Conservation (phyloP, 2,113 vertebrate genomes). For the Calcarius ornatus region DNA sequence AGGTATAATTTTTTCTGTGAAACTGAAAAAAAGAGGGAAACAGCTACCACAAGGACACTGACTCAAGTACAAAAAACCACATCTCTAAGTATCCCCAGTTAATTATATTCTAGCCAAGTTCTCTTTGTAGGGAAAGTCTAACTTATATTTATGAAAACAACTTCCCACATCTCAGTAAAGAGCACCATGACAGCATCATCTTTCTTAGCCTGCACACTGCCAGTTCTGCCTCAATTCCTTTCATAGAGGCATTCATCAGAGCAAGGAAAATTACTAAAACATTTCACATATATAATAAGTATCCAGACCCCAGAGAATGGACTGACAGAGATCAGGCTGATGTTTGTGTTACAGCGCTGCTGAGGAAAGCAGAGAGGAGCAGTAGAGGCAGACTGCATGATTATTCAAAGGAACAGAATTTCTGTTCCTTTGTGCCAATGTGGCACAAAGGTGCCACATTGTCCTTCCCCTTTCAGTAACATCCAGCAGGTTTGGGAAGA, state of each 20-base stretch:
- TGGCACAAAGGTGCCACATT: neutral
- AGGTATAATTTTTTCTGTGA: neutral
- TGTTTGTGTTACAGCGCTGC: neutral
- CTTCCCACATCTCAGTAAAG: constrained; percentile 1
- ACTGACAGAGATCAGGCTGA: neutral
- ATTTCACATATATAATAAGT: neutral
- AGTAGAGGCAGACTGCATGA: neutral
- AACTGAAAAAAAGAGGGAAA: neutral
- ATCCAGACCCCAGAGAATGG: neutral
- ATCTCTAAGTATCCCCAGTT: neutral
- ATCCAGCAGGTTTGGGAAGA: neutral
- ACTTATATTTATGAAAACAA: constrained; percentile 29
- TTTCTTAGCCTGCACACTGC: constrained; percentile 12
- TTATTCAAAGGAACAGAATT: neutral
- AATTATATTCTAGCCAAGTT: neutral
- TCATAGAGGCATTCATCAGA: neutral
- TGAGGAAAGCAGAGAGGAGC: neutral
- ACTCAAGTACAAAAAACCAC: neutral
- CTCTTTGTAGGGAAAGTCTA: neutral
- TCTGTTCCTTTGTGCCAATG: too few relatives aligned
- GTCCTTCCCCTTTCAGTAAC: neutral
- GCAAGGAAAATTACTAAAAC: constrained; percentile 30
- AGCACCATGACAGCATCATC: constrained; percentile 32
- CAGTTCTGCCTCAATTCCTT: constrained; percentile 2
- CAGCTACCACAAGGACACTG: neutral